A percentile compares a stretch with the other conserved stretches of the same genome.
Conservation (phyloP, 2,797 vertebrate genomes). For the Myiotriccus ornatus region DNA sequence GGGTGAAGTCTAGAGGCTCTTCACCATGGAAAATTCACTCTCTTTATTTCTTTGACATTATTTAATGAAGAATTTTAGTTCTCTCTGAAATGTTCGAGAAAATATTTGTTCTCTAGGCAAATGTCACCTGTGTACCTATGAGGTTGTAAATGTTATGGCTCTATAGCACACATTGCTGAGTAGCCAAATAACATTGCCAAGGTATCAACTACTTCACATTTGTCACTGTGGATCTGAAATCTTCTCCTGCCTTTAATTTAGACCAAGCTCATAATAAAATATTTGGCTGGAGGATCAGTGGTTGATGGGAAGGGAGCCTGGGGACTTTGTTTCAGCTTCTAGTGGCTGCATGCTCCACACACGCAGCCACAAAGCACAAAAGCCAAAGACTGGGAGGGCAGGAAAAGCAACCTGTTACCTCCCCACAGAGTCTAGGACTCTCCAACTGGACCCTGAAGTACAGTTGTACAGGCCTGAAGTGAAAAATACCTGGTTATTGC, state of each 20-base stretch:
- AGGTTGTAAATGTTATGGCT: background rate
- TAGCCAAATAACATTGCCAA: background rate
- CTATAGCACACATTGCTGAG: background rate
- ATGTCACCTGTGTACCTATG: background rate
- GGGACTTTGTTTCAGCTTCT: background rate
- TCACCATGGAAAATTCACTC: background rate
- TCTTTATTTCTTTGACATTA: background rate
- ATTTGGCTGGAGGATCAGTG: background rate
- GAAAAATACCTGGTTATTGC: background rate
- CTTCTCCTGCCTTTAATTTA: background rate
- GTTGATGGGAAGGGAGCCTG: background rate
- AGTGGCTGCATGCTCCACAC: background rate
- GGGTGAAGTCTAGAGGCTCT: background rate
- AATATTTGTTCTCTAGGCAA: background rate
- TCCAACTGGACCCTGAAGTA: background rate
- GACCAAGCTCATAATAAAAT: background rate
- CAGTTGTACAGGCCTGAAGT: background rate
- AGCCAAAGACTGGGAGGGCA: background rate
- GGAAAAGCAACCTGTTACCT: background rate
- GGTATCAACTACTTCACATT: background rate
- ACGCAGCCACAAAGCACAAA: fast-evolving
- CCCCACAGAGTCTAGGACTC: no score
- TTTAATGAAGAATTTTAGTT: background rate
- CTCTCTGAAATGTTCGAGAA: background rate
- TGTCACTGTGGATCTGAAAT: background rate